Evolutionary conservation across 2,888 invertebrate genomes (phyloP).

Genomic region (Cephus nigrinus): DNA sequence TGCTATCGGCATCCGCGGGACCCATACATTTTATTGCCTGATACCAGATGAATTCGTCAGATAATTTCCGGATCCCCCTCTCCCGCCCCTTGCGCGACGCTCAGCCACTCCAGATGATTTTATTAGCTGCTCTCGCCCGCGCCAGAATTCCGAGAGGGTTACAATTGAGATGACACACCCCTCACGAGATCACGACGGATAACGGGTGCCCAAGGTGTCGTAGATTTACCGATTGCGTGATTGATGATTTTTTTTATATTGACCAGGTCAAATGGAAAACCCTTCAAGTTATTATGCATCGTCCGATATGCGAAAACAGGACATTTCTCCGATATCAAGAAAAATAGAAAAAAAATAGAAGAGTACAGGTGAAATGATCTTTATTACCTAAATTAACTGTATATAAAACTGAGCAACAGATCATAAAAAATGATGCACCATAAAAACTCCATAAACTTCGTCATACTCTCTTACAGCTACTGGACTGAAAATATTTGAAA

Average conservation of each 20-base stretch:
- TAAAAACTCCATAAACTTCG: too few relatives aligned
- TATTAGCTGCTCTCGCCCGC: conserved; percentile 41
- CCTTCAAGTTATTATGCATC: too few relatives aligned
- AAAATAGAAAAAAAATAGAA: too few relatives aligned
- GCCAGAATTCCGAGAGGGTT: conserved; percentile 31
- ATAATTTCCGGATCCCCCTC: conserved; percentile 42
- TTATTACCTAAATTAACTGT: too few relatives aligned
- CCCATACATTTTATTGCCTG: conserved; percentile 60
- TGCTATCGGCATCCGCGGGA: conserved; percentile 51
- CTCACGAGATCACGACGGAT: conserved; percentile 46
- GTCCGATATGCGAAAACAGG: too few relatives aligned
- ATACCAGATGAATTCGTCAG: conserved; percentile 63
- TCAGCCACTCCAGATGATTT: conserved; percentile 42
- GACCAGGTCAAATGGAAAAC: too few relatives aligned
- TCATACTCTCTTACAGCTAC: too few relatives aligned
- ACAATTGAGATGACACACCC: conserved; percentile 49
- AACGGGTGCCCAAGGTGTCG: conserved; percentile 40
- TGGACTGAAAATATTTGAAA: too few relatives aligned
- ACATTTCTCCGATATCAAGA: too few relatives aligned
- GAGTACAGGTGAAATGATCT: too few relatives aligned
- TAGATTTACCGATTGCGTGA: conserved; percentile 44
- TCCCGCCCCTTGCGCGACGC: not conserved
- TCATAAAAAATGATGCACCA: too few relatives aligned
- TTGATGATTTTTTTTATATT: conserved; percentile 45
- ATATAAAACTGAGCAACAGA: too few relatives aligned